Percentiles rank a stretch among this genome's conserved stretches.
phyloP scores from a whole-genome alignment of 2,888 invertebrate genomes.

The Patella pellucida region DNA sequence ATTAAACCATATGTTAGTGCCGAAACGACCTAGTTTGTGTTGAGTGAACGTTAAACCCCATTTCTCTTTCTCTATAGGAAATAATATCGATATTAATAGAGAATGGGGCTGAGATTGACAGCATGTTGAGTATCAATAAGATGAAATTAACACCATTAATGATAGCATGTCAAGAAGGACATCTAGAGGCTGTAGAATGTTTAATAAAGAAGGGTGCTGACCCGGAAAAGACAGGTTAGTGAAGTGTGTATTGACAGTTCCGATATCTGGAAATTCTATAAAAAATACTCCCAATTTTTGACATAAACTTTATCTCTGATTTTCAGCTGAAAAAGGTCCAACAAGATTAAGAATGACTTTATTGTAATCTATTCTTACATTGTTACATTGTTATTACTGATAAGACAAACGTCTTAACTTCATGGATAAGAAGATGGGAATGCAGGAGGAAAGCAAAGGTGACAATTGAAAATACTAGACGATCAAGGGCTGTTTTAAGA shows the following conservation, averaged over 20 bases:
- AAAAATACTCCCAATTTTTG: no score
- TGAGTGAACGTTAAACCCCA: no score
- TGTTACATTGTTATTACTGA: no score
- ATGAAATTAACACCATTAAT: slow-evolving; percentile 71
- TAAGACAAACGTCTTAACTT: no score
- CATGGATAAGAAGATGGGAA: no score
- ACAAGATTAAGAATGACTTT: background rate
- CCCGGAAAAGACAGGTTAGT: slow-evolving; percentile 64
- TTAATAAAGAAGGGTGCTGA: slow-evolving; percentile 69
- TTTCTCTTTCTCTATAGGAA: no score
- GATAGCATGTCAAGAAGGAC: slow-evolving; percentile 68
- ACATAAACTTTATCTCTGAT: background rate
- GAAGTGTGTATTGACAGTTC: background rate
- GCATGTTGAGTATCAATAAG: slow-evolving; percentile 56
- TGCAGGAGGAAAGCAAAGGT: no score
- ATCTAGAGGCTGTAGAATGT: slow-evolving; percentile 65
- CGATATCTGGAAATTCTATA: background rate
- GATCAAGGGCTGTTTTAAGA: no score
- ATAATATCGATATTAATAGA: slow-evolving; percentile 62
- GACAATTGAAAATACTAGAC: no score
- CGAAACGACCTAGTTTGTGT: no score
- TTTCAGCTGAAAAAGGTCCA: background rate
- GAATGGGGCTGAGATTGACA: slow-evolving; percentile 64
- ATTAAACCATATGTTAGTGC: no score
- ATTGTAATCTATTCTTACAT: no score